phyloP scores from a whole-genome alignment of 2,888 invertebrate species.

The Galeruca laticollis region DNA sequence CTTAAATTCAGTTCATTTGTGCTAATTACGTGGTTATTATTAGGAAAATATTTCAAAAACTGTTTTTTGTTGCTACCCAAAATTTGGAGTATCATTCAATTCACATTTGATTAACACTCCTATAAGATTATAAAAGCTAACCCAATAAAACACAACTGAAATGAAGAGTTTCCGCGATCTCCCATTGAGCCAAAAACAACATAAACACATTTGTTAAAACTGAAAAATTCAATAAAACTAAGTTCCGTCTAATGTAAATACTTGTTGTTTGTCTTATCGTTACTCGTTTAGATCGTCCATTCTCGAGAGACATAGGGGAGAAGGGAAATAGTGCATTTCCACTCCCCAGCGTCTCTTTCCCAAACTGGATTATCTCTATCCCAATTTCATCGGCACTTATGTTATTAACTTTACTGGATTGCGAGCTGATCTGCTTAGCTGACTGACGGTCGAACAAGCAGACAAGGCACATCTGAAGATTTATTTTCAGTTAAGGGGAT shows the following conservation, averaged over 20 bases:
- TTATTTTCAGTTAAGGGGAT: slow-evolving; percentile 1
- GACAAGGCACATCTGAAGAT: slow-evolving; percentile 18
- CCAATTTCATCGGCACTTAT: slow-evolving; percentile 63
- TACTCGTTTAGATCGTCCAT: not conserved
- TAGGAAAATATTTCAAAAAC: no score
- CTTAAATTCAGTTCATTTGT: no score
- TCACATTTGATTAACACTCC: no score
- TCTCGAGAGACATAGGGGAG: not conserved
- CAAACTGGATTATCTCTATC: slow-evolving; percentile 64
- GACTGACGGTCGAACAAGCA: slow-evolving; percentile 50
- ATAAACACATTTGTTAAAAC: no score
- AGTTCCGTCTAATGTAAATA: not conserved
- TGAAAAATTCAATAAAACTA: no score
- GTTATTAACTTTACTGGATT: slow-evolving; percentile 64
- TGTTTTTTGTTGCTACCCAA: no score
- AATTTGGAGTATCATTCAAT: no score
- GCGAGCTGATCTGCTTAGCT: slow-evolving; percentile 62
- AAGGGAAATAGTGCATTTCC: slow-evolving; percentile 40
- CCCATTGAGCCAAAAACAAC: no score
- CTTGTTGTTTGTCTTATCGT: slow-evolving; percentile 1
- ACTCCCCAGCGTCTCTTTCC: slow-evolving; percentile 51
- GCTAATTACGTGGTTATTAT: no score
- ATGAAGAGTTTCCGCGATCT: no score
- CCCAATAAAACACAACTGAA: no score
- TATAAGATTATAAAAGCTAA: no score